Conservation (phyloP, 2,797 vertebrate species). For the Graptemys geographica region DNA sequence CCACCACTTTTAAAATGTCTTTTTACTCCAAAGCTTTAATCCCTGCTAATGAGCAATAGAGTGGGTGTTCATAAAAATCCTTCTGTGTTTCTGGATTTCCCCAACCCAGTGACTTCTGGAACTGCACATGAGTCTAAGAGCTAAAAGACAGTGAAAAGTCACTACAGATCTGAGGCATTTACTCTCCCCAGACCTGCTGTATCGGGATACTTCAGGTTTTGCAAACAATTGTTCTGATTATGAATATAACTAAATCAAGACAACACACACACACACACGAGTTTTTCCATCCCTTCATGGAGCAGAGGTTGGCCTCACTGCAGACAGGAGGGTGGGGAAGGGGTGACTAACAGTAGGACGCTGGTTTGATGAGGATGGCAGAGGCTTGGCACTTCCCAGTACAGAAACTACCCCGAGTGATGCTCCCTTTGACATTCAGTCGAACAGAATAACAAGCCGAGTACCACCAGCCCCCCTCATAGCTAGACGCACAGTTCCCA, state of each 20-base stretch:
- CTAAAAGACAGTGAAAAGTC: not conserved
- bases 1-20: not conserved
- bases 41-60: not conserved
- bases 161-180: not conserved
- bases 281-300: not conserved
- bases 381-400: too few species aligned
- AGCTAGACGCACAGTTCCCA: not conserved
- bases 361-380: too few species aligned
- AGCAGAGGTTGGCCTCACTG: not conserved
- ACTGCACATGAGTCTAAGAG: not conserved
- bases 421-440: slow-evolving; percentile 30
- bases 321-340: too few species aligned
- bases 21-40: not conserved
- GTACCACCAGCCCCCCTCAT: slow-evolving; percentile 42
- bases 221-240: not conserved
- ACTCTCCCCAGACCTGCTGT: not conserved
- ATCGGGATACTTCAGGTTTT: not conserved
- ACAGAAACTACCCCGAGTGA: not conserved
- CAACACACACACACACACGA: too few species aligned
- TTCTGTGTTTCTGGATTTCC: not conserved
- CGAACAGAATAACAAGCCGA: slow-evolving; percentile 1
- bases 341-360: too few species aligned
- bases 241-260: not conserved
- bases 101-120: not conserved
- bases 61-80: not conserved